Base-by-base conservation (phyloP, 2,113 vertebrate genomes). In the Chrysochloris asiatica region DNA sequence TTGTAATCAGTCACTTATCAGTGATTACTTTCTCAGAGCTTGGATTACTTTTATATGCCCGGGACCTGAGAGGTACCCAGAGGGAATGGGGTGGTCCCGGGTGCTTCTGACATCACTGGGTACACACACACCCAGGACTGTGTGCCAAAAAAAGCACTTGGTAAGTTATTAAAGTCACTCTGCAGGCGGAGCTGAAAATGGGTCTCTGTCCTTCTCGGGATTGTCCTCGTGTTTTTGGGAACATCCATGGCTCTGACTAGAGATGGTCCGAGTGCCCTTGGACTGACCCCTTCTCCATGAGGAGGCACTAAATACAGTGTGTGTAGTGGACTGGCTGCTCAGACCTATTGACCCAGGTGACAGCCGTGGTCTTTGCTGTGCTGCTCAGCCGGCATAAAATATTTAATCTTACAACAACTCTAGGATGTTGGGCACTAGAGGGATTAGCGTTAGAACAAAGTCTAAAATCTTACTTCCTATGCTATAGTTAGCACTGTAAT, bases 1-100 rank as follows among this genome's bases (percentile, higher is more conserved):
- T 81, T 92, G 61, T 96, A 96, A 96, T 97, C 84, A 65, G 90
- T 96, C 86, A 96, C 95, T 97, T 96, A 96, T 88, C 95, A 93
- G 96, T 96, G 97, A 97, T 96, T 95, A 92, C 95, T 96, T 98
- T 97, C 94, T 97, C n/a, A 30, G 93, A 96, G 92, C 93, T 78
- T 88, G 96, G 88, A 96, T 97, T 96, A 97, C 94, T 97, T 95
- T 96, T 95, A 96, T 95, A 97, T 95, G 96, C 95, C 95, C 47
- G 63, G 93, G 82, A 84, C 86, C 94, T 71, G 79, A 96, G 95
- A 96, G 71, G 88, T 93, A 95, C 92, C 94, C 80, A 61, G 95
- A 95, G 94, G 95, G 95, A 88, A 76, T 43, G 45, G 82, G 92
- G 92, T 30, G 83, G 86, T 95, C 95, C 54, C 52, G 88, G 95